Conservation (phyloP, 35 echinoderm and acorn worm genomes). For the Stichopus chloronotus region DNA sequence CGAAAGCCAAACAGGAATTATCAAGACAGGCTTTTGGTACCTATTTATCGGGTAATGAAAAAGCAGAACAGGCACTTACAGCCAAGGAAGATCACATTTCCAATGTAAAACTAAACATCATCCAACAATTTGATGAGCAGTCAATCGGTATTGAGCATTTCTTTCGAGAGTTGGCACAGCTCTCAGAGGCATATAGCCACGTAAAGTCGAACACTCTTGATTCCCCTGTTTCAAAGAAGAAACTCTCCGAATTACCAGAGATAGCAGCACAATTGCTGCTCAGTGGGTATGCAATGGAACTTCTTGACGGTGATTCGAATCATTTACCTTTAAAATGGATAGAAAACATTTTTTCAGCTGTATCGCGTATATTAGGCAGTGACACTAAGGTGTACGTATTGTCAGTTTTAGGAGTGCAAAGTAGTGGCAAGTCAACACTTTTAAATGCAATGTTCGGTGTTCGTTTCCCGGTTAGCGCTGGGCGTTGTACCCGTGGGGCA, state of each 20-base stretch:
- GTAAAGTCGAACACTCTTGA: no score
- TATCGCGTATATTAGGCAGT: neutral
- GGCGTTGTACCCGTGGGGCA: conserved; percentile 52
- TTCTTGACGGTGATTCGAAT: conserved; percentile 40
- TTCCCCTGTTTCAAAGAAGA: neutral
- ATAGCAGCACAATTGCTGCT: conserved; percentile 26
- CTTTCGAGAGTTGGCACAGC: conserved; percentile 27
- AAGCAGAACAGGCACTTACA: neutral
- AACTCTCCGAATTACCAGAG: neutral
- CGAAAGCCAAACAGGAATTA: neutral
- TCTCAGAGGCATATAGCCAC: neutral
- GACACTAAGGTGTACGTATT: conserved; percentile 21
- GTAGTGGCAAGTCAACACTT: conserved; percentile 46
- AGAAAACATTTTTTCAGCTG: neutral
- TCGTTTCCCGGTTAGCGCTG: conserved; percentile 41
- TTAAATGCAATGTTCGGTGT: conserved; percentile 46
- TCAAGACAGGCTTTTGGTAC: neutral
- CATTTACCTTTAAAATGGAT: conserved; percentile 40
- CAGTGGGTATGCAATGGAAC: conserved; percentile 22
- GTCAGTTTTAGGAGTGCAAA: conserved; percentile 49
- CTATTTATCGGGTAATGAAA: neutral
- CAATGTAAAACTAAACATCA: neutral
- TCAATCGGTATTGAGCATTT: conserved; percentile 43
- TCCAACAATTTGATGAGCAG: conserved; percentile 30
- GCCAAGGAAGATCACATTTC: no score